phyloP scores from a whole-genome alignment of 2,113 vertebrate species.

The Rattus rattus region DNA sequence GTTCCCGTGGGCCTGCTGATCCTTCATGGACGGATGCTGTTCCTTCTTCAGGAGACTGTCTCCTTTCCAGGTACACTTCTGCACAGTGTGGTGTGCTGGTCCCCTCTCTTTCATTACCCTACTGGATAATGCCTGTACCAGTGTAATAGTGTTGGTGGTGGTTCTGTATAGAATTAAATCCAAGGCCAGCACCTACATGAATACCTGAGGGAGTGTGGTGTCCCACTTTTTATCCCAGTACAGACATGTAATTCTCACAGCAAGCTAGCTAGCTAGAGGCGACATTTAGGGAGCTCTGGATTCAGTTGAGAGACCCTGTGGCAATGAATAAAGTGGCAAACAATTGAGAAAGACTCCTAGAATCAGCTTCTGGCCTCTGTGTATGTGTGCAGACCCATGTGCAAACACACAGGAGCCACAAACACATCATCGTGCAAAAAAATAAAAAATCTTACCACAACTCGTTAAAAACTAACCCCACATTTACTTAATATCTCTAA shows the following conservation, averaged over 20 bases:
- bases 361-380: not conserved
- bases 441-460: not conserved
- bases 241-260: not conserved
- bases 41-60: not conserved
- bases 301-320: not conserved
- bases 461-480: slow-evolving; percentile 43
- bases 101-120: not conserved
- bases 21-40: not conserved
- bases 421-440: not conserved
- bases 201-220: not conserved
- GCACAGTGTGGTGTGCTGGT: not conserved
- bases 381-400: not conserved
- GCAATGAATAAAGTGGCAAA: not conserved
- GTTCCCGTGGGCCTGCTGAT: not conserved
- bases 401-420: not conserved
- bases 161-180: not conserved
- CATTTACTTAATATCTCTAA: slow-evolving; percentile 40
- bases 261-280: not conserved
- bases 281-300: not conserved
- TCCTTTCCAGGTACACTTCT: not conserved
- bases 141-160: not conserved
- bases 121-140: not conserved
- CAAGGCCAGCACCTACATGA: not conserved
- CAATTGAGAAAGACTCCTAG: too few species aligned
- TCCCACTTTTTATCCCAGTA: too few species aligned